Evolutionary conservation across 2,113 vertebrate genomes (phyloP).

Genomic region (Erythrocercus mccallii): DNA sequence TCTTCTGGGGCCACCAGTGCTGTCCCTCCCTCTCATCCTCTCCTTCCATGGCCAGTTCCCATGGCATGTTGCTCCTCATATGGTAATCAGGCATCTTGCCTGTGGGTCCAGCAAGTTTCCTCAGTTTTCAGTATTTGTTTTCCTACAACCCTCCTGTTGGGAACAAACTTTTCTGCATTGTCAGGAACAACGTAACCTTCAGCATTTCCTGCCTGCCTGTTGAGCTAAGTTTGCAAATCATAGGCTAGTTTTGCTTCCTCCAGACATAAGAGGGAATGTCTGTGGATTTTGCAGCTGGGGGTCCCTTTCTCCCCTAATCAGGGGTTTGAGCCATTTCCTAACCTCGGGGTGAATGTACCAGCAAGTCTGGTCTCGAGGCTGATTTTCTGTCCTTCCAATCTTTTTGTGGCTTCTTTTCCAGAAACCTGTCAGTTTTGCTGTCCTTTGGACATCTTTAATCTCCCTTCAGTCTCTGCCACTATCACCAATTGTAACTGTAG

Average conservation of each 20-base stretch:
- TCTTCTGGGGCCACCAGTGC: neutral
- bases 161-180: neutral
- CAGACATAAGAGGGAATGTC: neutral
- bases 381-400: neutral
- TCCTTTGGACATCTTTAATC: neutral
- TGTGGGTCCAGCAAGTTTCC: neutral
- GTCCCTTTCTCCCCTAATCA: neutral
- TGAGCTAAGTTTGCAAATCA: neutral
- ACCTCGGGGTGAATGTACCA: rapidly evolving
- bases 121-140: neutral
- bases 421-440: neutral
- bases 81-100: neutral
- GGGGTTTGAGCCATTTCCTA: neutral
- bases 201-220: neutral
- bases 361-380: neutral
- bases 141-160: neutral
- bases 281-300: neutral
- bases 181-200: neutral
- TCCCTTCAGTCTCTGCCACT: neutral
- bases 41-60: neutral
- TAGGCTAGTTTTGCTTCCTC: neutral
- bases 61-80: neutral
- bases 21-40: neutral
- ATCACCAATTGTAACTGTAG: neutral
- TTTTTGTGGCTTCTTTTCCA: neutral